Percentiles rank a stretch among this genome's conserved stretches.
Conservation (phyloP, 2,888 invertebrate species). For the Lasioglossum morio region DNA sequence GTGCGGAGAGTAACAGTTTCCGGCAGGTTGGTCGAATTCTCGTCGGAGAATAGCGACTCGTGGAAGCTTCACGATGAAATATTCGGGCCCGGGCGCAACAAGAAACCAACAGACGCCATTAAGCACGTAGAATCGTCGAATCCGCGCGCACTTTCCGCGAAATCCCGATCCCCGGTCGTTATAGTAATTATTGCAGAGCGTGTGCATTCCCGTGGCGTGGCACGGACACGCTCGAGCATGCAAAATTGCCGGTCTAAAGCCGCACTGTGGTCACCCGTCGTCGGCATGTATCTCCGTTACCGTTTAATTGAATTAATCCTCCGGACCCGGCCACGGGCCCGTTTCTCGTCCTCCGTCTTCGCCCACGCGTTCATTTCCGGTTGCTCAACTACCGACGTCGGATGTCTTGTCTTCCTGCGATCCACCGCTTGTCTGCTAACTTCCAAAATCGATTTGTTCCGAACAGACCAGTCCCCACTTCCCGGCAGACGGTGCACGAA, state of each 20-base stretch:
- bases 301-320: slow-evolving; percentile 71
- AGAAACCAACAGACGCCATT: slow-evolving; percentile 54
- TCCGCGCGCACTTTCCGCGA: slow-evolving; percentile 46
- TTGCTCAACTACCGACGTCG: not conserved
- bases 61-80: slow-evolving; percentile 26
- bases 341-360: not conserved
- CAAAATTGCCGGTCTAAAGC: slow-evolving; percentile 63
- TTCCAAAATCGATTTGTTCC: not conserved
- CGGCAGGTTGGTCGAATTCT: not conserved
- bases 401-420: not conserved
- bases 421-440: not conserved
- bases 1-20: not conserved
- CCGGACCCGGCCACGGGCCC: slow-evolving; percentile 31
- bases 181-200: slow-evolving; percentile 66
- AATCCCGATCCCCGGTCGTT: slow-evolving; percentile 61
- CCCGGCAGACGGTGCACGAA: not conserved
- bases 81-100: not conserved
- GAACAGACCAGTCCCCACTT: not conserved
- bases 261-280: slow-evolving; percentile 52
- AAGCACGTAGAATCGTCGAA: slow-evolving; percentile 59
- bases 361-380: slow-evolving; percentile 12
- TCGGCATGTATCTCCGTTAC: slow-evolving; percentile 68
- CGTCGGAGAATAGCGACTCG: slow-evolving; percentile 10
- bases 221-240: slow-evolving; percentile 57
- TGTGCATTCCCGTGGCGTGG: slow-evolving; percentile 62